Evolutionary conservation across 2,888 invertebrate genomes (phyloP), one percentile per base, ranked within the genome.

Genomic region (Ophion ellenae): DNA sequence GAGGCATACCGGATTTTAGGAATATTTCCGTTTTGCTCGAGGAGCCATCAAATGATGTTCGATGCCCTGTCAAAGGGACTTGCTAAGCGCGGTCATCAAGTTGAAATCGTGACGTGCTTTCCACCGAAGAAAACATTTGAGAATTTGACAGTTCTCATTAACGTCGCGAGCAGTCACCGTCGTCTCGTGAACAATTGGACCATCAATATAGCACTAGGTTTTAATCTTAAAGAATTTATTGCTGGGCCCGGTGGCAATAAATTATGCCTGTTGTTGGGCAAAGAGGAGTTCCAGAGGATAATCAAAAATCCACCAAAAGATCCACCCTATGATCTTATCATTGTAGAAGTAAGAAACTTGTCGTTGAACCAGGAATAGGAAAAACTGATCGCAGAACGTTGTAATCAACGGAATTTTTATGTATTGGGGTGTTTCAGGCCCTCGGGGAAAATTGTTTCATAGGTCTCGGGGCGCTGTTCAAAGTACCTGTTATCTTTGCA

Each of bases 31-130:
- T 94, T 94, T 78, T 94, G 94, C 32, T 94, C 93, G 1, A 94
- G 91, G 78, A 95, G 95, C 74, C 95, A 95, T 83, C 94, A 92
- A 63, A 94, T 94, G 89, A 94, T 95, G 93, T 93, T 94, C 78
- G 93, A 91, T 61, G 90, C 94, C 0, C 79, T 95, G 59, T 91
- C 94, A 32, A 93, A 92, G 74, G 94, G 94, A 67, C 92, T 95
- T 3, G 91, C 95, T 0, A 89, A 91, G 14, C 89, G 93, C 11
- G 94, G 95, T 0, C 95, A 95, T 86, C 94, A 94, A 85, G 94
- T 95, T 14, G 93, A 91, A 24, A 89, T 92, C 0, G 88, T 92
- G 6, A 90, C 88, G 36, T 87, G 89, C 73, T 89, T 87, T 64
- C 86, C 87, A 28, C 63, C 84, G 57, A 86, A 87, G 47, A 88